Evolutionary conservation across 2,113 vertebrate genomes (phyloP), one percentile per base, ranked within the genome.

Genomic region (Oxyruncus cristatus): DNA sequence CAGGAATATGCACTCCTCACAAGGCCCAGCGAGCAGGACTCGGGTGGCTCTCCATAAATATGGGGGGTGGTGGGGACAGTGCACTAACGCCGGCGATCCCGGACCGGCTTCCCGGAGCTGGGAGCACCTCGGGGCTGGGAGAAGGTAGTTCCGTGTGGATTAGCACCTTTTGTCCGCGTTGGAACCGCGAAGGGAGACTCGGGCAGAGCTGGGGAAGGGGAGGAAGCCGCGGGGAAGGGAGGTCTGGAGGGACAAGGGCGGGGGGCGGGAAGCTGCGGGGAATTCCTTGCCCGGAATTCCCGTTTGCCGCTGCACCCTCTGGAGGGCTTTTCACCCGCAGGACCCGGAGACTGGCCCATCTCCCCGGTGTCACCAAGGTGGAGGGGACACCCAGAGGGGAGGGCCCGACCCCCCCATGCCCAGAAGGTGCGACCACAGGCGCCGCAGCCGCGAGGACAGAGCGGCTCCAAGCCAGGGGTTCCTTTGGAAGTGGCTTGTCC

Each of bases 21-120:
- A 93, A 65, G 96, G 93, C 15, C 15, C 97, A 97, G 98, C 97
- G 6, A 72, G 55, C 68, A 2, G 39, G 56, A 71, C 77, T 61
- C 35, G 70, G 97, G 97, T 97, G 98, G 95, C 97, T 98, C 96
- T 67, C 97, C 97, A 98, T 98, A 98, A 98, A 98, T 97, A 98
- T 58, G 95, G 77, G 89, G 97, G 97, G 97, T 93, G 97, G 97
- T 42, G 59, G 61, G 26, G 6, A 96, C 98, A 98, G 98, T 98
- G 98, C 98, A 98, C 97, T 82, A 97, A 97, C 94, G 85, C 90
- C 70, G 93, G 97, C 93, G 14, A 66, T 96, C 97, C 37, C 52
- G 89, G 83, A 84, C 65, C 96, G 75, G 92, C 89, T 92, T 47
- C 70, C 32, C 7, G 37, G 24, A 37, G 88, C 88, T 42, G 86